These are phyloP conservation scores for Ennomos erosarius DNA, from an alignment of 2,888 invertebrate genomes.

Conservation along the genomic window DNA sequence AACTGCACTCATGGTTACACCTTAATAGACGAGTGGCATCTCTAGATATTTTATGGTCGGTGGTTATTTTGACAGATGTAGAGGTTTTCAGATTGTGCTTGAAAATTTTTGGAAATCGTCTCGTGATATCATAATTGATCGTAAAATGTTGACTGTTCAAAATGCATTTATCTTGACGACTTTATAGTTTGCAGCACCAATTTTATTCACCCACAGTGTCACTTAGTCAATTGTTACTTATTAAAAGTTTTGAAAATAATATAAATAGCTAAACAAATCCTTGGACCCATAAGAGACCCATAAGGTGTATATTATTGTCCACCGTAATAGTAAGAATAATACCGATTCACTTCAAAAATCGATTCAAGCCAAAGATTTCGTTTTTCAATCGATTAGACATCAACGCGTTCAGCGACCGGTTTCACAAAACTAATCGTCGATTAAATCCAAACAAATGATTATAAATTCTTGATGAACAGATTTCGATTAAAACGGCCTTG, in stretches of 20 bases:
- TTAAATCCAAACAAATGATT: constrained; percentile 49
- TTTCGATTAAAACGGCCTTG: constrained; percentile 44
- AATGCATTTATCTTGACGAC: too few species aligned
- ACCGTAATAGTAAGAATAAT: too few species aligned
- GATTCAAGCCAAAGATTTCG: constrained; percentile 1
- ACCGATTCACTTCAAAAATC: background rate
- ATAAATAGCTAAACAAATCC: too few species aligned
- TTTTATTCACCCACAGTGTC: too few species aligned
- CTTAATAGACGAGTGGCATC: constrained; percentile 3
- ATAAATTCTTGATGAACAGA: constrained; percentile 44
- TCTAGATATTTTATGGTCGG: constrained; percentile 5
- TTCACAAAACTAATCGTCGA: constrained; percentile 10
- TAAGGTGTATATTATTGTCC: background rate
- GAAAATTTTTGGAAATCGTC: too few species aligned
- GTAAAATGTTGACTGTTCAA: too few species aligned
- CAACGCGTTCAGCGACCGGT: constrained; percentile 18
- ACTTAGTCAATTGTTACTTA: background rate
- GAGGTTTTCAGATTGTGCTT: background rate
- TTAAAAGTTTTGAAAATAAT: too few species aligned
- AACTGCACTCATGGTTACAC: background rate
- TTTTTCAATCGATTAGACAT: constrained; percentile 23
- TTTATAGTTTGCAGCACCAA: too few species aligned
- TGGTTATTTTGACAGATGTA: constrained; percentile 1
- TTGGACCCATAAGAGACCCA: too few species aligned
- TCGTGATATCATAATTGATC: too few species aligned